Base-by-base conservation (phyloP, 2,888 invertebrate species). In the Zonitis immaculata region DNA sequence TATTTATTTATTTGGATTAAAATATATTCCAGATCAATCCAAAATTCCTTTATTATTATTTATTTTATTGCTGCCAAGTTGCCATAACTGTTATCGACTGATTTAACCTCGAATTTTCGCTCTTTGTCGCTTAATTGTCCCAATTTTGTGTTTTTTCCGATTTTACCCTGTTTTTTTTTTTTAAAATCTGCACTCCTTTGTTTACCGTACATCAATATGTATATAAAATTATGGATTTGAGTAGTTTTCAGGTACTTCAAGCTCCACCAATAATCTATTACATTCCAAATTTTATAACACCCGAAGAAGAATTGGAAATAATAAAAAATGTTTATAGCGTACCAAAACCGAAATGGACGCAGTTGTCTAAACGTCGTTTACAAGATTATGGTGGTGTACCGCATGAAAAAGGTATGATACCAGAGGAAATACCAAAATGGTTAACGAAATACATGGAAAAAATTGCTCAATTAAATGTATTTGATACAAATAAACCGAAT, bases 371-470 rank as follows among this genome's bases (percentile, higher is more conserved):
- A 71, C 82, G 98, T 59, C 82, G 96, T 58, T 79, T 99, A n/a
- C 95, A 98, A 73, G 97, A 98, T 75, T 99, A 97, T 86, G 98
- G 98, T 20, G 98, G 98, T 0, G 79, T 95, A 51, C 96, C 97
- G 1, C 95, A 95, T 72, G 83, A 82, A 12, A 95, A 92, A 68
- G 95, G 95, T 52, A 94, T 98, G 92, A 84, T 98, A 58, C 86
- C 90, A 0, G 96, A 97, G 75, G 79, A 82, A 58, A 86, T 98
- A 61, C 97, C 98, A 1, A 66, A 76, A 73, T 96, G 96, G 96
- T 78, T 97, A 26, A 79, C 84, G 63, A 75, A 69, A 12, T 89
- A 87, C 68, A 78, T 91, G 18, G 79, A 87, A 39, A 87, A 82
- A 77, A 83, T 96, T 54, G 79, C 83, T 60, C 73, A 77, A 8